Evolutionary conservation across 1,140 invertebrate genomes (phyloP), one percentile per base, ranked within the genome.

Genomic region (Calephelis virginiensis): DNA sequence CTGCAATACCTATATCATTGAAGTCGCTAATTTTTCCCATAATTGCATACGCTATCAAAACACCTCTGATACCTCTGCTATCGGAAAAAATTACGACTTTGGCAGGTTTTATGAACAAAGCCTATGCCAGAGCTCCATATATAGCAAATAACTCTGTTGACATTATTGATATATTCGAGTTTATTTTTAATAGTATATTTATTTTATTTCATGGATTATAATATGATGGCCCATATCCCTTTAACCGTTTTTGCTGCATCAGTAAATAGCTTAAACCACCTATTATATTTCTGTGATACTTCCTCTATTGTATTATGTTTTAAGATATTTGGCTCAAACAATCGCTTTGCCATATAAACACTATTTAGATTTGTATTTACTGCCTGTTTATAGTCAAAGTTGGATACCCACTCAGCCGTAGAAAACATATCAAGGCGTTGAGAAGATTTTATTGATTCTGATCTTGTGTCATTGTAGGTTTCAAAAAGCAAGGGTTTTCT

Each of bases 101-200:
- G 6, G 17, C 50, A 17, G 14, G 28, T 11, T 11, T n/a, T 28
- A 28, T 28, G 8, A 14, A 56, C 5, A 11, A 17, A 28, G 46
- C 56, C 56, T 64, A 64, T 49, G 48, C n/a, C 11, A 65, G 14
- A 45, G 50, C 64, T 43, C 59, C 14, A 10, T 49, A 65, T n/a
- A 65, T 14, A 17, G 50, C 50, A 59, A 56, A 56, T 8, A 65
- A 50, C 59, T 65, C 64, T 50, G 43, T n/a, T 12, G 64, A 53
- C 64, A 66, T 66, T 14, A 66, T 66, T 45, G 64, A 66, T 8
- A 66, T 40, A 37, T 59, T 53, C n/a, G n/a, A 14, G 5, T 59
- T 45, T 14, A 65, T 59, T 46, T n/a, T 59, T 45, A 59, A 65
- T 17, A 10, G 17, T 28, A 12, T 45, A 37, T 46, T 66, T 50